These are phyloP conservation scores for Drosophila carrolli DNA, from an alignment of 1,140 invertebrate genomes.

Conservation along the genomic window DNA sequence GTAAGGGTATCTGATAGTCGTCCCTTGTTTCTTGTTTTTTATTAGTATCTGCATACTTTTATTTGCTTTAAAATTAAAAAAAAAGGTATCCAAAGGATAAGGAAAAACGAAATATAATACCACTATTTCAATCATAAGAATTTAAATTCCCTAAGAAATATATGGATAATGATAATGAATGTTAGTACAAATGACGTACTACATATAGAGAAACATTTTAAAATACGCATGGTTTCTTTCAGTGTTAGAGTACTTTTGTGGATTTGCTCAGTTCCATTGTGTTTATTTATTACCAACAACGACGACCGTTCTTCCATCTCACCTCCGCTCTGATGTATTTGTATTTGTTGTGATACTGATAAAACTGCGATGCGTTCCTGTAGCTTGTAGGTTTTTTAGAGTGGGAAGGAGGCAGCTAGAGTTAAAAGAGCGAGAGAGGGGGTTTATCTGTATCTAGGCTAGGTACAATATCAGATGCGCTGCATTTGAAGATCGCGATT, in stretches of 20 bases:
- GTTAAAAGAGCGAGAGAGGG: neutral
- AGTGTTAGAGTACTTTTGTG: slow-evolving; percentile 16
- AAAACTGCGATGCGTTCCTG: slow-evolving; percentile 48
- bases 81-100: no score
- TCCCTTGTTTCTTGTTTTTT: no score
- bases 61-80: no score
- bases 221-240: neutral
- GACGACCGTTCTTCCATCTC: slow-evolving; percentile 29
- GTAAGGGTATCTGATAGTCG: no score
- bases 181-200: no score
- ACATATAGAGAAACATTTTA: no score
- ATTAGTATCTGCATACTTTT: no score
- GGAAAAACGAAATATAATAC: no score
- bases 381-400: slow-evolving; percentile 42
- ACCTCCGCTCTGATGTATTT: slow-evolving; percentile 21
- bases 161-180: no score
- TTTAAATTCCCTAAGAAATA: no score
- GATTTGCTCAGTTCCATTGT: slow-evolving; percentile 35
- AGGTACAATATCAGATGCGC: slow-evolving; percentile 44
- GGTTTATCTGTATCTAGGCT: slow-evolving; percentile 9
- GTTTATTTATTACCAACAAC: slow-evolving; percentile 58
- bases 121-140: no score
- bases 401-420: slow-evolving; percentile 5
- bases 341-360: slow-evolving; percentile 45
- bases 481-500: slow-evolving; percentile 23